These are phyloP conservation scores for Scaptodrosophila lebanonensis DNA, from an alignment of 1,140 invertebrate genomes.

Conservation along the genomic window DNA sequence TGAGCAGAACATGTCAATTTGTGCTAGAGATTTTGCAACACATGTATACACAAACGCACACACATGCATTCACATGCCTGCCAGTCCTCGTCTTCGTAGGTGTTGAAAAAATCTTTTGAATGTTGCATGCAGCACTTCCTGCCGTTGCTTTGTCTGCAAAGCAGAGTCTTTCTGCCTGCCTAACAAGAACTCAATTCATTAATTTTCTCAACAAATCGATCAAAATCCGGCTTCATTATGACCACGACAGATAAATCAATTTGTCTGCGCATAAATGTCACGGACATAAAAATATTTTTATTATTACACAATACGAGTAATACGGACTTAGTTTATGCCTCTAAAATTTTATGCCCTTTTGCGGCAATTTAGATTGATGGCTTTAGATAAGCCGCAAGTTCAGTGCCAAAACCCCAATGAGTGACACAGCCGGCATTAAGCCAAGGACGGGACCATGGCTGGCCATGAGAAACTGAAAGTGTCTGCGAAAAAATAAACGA, in stretches of 20 bases:
- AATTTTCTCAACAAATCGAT: slow-evolving; percentile 41
- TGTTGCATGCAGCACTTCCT: slow-evolving; percentile 35
- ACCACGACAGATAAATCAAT: slow-evolving; percentile 55
- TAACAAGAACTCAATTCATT: slow-evolving; percentile 33
- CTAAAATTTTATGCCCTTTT: slow-evolving; percentile 22
- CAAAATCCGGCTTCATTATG: slow-evolving; percentile 26
- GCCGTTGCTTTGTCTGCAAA: no score
- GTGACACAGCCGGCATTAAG: no score
- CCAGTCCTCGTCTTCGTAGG: not conserved
- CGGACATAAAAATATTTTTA: slow-evolving; percentile 59
- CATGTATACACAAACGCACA: not conserved
- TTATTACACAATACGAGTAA: slow-evolving; percentile 29
- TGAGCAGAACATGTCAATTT: slow-evolving; percentile 60
- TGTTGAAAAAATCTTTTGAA: slow-evolving; percentile 21
- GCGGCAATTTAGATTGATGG: slow-evolving; percentile 63
- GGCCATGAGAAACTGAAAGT: slow-evolving; percentile 41
- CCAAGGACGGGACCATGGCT: no score
- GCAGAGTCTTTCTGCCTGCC: no score
- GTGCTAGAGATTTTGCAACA: slow-evolving; percentile 8
- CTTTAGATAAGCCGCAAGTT: slow-evolving; percentile 16
- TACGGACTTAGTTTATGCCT: slow-evolving; percentile 6
- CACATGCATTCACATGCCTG: not conserved
- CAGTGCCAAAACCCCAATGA: not conserved
- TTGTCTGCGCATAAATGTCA: slow-evolving; percentile 45
- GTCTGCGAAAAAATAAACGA: slow-evolving; percentile 16